Evolutionary conservation across 37 sponge, comb jelly and placozoan species (phyloP).

Genomic region (Halichondria panicea): DNA sequence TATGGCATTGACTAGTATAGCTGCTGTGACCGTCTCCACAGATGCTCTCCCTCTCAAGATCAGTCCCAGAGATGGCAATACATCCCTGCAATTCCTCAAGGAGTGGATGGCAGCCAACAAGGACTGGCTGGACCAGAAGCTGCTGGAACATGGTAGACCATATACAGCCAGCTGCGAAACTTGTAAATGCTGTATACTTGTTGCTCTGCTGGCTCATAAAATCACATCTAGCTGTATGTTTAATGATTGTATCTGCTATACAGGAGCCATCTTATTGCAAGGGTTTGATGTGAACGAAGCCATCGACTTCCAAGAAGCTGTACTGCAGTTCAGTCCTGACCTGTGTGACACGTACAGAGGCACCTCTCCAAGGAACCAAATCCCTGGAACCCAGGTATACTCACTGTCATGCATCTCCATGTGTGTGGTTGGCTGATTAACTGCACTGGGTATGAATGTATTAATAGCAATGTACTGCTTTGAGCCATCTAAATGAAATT

Average conservation of each 20-base stretch:
- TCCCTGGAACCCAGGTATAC: constrained; percentile 64
- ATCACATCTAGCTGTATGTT: no score
- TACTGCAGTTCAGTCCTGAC: constrained; percentile 38
- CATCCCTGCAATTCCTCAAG: constrained; percentile 32
- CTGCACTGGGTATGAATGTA: no score
- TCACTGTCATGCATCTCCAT: no score
- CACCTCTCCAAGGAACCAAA: constrained; percentile 54
- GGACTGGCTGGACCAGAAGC: constrained; percentile 42
- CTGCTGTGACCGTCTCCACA: no score
- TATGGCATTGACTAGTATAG: no score
- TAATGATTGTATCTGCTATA: no score
- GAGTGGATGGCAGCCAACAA: constrained; percentile 47
- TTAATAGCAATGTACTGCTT: no score
- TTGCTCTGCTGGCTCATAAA: no score
- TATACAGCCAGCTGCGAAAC: no score
- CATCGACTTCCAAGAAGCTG: constrained; percentile 32
- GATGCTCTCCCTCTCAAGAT: constrained; percentile 64
- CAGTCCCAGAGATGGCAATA: constrained; percentile 37
- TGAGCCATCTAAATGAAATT: no score
- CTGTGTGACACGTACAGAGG: constrained; percentile 59
- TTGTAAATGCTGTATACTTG: no score
- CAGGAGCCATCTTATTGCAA: constrained; percentile 66
- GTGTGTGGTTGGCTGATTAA: no score
- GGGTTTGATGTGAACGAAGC: constrained; percentile 44
- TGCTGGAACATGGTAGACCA: constrained; percentile 40